Conservation (phyloP, 2,888 invertebrate species). For the Melieria crassipennis region DNA sequence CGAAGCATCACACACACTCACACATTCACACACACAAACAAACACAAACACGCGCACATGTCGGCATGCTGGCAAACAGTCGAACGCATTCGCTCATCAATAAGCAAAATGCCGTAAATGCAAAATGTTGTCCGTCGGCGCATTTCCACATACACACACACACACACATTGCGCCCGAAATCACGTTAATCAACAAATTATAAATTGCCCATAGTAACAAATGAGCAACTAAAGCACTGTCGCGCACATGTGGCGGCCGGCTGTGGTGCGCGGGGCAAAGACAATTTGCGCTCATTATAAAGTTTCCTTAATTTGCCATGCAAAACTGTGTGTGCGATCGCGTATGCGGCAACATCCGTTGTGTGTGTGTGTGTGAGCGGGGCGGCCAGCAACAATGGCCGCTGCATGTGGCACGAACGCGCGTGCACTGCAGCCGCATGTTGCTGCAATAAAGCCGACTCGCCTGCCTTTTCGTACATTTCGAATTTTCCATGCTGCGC, state of each 20-base stretch:
- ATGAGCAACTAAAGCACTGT: background rate
- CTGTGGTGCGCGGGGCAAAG: background rate
- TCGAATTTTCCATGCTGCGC: too few relatives aligned
- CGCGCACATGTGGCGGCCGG: background rate
- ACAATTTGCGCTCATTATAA: conserved; percentile 15
- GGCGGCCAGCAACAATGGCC: conserved; percentile 3
- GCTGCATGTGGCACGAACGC: background rate
- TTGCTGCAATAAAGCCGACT: background rate
- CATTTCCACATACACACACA: too few relatives aligned
- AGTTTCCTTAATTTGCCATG: conserved; percentile 9
- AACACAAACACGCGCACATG: too few relatives aligned
- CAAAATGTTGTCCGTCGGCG: too few relatives aligned
- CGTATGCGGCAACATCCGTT: background rate
- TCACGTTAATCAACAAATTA: conserved; percentile 28
- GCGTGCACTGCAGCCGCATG: background rate
- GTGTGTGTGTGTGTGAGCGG: conserved; percentile 2
- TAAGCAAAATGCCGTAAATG: too few relatives aligned
- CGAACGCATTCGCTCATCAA: too few relatives aligned
- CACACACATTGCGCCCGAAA: background rate
- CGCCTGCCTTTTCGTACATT: too few relatives aligned
- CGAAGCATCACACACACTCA: too few relatives aligned
- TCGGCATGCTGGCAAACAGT: too few relatives aligned
- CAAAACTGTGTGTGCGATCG: background rate
- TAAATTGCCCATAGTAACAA: conserved; percentile 32
- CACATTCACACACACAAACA: too few relatives aligned